phyloP scores from a whole-genome alignment of 2,113 vertebrate species.

The Pantherophis guttatus region DNA sequence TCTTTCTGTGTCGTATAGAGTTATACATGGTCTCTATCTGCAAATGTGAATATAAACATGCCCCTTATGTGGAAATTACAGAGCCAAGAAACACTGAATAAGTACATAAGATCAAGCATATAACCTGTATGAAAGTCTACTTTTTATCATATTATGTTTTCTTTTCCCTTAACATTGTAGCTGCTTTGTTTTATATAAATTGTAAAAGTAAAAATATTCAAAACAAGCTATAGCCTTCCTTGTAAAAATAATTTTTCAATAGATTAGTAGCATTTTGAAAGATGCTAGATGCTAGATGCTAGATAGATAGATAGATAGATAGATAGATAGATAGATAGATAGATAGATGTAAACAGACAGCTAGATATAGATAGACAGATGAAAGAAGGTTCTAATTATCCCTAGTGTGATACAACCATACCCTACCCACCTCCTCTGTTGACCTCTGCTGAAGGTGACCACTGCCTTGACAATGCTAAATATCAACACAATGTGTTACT shows the following conservation, averaged over 20 bases:
- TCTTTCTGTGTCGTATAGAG: not conserved
- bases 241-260: not conserved
- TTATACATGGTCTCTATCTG: not conserved
- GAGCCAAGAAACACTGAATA: not conserved
- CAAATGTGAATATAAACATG: not conserved
- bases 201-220: not conserved
- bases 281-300: not conserved
- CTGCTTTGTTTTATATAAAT: not conserved
- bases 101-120: not conserved
- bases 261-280: not conserved
- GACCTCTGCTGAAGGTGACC: no score
- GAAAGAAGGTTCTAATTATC: not conserved
- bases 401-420: not conserved
- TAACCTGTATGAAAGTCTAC: not conserved
- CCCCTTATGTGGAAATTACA: not conserved
- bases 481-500: no score
- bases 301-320: not conserved
- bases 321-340: not conserved
- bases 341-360: not conserved
- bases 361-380: not conserved
- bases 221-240: not conserved
- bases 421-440: no score
- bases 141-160: not conserved
- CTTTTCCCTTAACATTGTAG: not conserved
- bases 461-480: no score